Percentiles rank a stretch among this genome's conserved stretches.
These are phyloP conservation scores for Cataglyphis altisquamis DNA, from an alignment of 2,888 invertebrate species.

Conservation along the genomic window DNA sequence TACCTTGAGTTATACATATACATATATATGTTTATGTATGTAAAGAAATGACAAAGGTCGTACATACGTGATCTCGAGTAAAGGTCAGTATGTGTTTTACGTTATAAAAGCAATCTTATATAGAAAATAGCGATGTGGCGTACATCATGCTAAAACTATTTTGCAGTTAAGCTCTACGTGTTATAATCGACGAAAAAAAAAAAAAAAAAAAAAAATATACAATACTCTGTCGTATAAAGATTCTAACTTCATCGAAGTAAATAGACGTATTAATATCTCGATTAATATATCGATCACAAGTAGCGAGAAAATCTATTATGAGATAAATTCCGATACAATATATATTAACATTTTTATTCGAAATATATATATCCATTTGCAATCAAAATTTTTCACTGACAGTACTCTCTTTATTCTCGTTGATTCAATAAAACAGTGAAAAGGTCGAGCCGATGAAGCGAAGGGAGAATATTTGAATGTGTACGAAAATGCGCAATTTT, in stretches of 20 bases:
- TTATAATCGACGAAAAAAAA: neutral
- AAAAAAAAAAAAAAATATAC: neutral
- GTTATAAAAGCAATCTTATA: conserved; percentile 37
- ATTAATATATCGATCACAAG: neutral
- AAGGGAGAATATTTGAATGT: conserved; percentile 15
- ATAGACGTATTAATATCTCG: conserved; percentile 16
- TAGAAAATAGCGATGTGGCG: conserved; percentile 24
- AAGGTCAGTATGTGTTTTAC: conserved; percentile 44
- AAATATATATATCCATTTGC: neutral
- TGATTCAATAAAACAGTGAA: conserved; percentile 26
- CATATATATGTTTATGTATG: conserved; percentile 17
- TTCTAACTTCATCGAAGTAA: neutral
- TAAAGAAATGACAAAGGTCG: conserved; percentile 56
- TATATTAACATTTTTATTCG: conserved; percentile 3
- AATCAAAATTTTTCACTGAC: neutral
- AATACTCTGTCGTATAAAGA: neutral
- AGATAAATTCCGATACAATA: neutral
- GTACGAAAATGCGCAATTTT: conserved; percentile 36
- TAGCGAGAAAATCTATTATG: neutral
- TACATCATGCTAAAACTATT: neutral
- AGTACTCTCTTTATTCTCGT: conserved; percentile 14
- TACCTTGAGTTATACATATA: conserved; percentile 31
- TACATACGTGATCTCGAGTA: conserved; percentile 44
- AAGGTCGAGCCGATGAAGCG: conserved; percentile 4
- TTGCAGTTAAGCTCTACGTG: neutral